phyloP scores from a whole-genome alignment of 2,797 vertebrate species.

The Macropodus opercularis region DNA sequence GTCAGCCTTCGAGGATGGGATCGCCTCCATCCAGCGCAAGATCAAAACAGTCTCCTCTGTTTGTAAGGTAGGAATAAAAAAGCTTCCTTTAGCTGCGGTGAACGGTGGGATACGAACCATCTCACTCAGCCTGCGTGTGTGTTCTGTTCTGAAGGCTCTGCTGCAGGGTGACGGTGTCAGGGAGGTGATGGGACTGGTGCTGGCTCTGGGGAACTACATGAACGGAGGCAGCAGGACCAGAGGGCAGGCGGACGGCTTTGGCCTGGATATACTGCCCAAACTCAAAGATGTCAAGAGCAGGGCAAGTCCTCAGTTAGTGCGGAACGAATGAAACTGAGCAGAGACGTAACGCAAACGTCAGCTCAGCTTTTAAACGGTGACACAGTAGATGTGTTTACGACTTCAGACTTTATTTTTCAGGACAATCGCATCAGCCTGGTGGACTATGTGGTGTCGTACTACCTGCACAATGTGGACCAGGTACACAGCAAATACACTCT shows the following conservation, averaged over 20 bases:
- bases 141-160: constrained; percentile 79
- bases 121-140: neutral
- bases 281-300: constrained; percentile 97
- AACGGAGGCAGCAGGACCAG: constrained; percentile 92
- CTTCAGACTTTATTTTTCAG: constrained; percentile 68
- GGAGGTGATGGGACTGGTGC: constrained; percentile 89
- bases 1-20: constrained; percentile 87
- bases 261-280: constrained; percentile 96
- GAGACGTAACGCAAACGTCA: no score
- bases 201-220: constrained; percentile 98
- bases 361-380: no score
- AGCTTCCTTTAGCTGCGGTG: neutral
- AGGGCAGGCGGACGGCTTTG: constrained; percentile 96
- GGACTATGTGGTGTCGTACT: constrained; percentile 93
- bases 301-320: constrained; percentile 65
- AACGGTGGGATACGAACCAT: neutral
- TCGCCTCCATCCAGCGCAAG: constrained; percentile 85
- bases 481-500: constrained; percentile 69
- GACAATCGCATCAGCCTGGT: constrained; percentile 90
- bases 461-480: constrained; percentile 90
- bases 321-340: no score
- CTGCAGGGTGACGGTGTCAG: constrained; percentile 84
- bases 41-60: constrained; percentile 84
- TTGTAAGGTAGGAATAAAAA: constrained; percentile 80
- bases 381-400: neutral